Evolutionary conservation across 37 sponge, comb jelly and placozoan genomes (phyloP), one percentile per base, ranked within the genome.

Genomic region (Spongilla lacustris): DNA sequence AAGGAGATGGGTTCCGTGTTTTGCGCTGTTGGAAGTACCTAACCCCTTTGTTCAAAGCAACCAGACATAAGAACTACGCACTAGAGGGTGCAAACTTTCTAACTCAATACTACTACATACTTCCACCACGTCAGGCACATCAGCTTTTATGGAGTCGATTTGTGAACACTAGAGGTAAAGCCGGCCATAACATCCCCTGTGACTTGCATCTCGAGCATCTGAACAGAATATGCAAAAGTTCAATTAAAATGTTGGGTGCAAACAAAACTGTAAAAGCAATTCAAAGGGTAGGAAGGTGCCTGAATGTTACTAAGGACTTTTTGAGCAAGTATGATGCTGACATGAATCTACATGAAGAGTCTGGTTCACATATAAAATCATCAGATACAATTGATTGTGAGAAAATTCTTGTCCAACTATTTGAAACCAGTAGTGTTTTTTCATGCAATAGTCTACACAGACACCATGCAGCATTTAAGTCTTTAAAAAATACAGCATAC

Each of bases 121-220:
- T 88, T 26, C 37, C 89, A 21, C 82, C 77, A 13, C 81, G 76
- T 11, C 77, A 46, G 67, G 71, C 77, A 0, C 83, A 88, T 22
- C 83, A 88, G 66, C 83, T 82, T 11, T 38, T 88, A 22, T 88
- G 76, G 71, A 50, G 75, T 22, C 66, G 83, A 68, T 88, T 81
- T 50, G 36, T 88, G 6, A 82, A 82, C 78, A 72, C 74, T 22
- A 69, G 25, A 69, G 83, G 83, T 12, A 13, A 38, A 25, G 66
- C 77, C 26, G 89, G 83, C 13, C 71, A 36, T 31, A 88, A 88
- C 36, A 82, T 88, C 37, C 71, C 83, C 24, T 29, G 71, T 70
- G 89, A 82, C 67, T 81, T 87, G n/a, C 73, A 76, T 58, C 72
- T 81, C 72, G 89, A 88, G 36, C 89, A 88, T 37, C 24, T 88